Percentiles rank a stretch among this genome's conserved stretches.
These are phyloP conservation scores for Sarcophaga peregrina DNA, from an alignment of 1,140 invertebrate genomes.

Conservation along the genomic window DNA sequence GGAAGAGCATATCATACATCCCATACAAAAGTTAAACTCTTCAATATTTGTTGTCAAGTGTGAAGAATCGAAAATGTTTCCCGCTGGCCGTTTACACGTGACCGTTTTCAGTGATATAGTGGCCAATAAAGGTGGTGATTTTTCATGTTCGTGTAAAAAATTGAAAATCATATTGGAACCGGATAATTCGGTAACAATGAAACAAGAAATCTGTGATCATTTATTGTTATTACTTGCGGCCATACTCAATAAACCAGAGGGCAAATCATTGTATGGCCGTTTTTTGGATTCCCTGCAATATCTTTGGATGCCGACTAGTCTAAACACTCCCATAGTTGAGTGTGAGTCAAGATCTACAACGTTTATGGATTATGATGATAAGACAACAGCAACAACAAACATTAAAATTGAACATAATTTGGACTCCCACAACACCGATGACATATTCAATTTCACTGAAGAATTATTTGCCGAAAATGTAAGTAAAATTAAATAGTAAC, in stretches of 20 bases:
- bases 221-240: conserved; percentile 58
- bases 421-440: conserved; percentile 46
- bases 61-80: conserved; percentile 54
- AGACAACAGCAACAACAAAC: not conserved
- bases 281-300: conserved; percentile 56
- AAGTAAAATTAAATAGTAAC: conserved; percentile 36
- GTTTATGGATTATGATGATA: not conserved
- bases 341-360: not conserved
- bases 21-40: conserved; percentile 57
- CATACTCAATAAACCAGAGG: conserved; percentile 57
- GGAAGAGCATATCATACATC: conserved; percentile 55
- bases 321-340: conserved; percentile 56
- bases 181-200: conserved; percentile 62
- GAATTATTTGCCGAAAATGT: conserved; percentile 54
- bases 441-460: conserved; percentile 60
- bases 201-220: conserved; percentile 65
- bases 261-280: conserved; percentile 55
- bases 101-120: conserved; percentile 54
- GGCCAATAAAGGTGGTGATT: conserved; percentile 50
- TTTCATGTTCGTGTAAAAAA: conserved; percentile 60
- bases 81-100: conserved; percentile 58
- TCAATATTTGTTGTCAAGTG: conserved; percentile 60
- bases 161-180: conserved; percentile 63
- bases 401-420: not conserved
- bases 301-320: conserved; percentile 58